phyloP scores from a whole-genome alignment of 1,140 invertebrate genomes.

The Dinoponera quadriceps region DNA sequence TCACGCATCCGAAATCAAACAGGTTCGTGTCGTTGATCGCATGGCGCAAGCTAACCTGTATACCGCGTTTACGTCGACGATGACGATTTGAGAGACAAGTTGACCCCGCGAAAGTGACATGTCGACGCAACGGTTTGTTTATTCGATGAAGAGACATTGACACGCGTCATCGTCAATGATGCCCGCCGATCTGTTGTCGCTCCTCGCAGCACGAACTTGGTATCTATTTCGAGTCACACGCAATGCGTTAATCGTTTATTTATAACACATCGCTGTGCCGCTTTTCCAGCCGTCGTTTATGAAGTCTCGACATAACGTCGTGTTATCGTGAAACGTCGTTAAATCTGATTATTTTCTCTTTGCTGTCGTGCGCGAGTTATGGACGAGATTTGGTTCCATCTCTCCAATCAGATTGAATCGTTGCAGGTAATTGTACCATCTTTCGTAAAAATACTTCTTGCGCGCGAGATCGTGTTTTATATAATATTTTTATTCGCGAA shows the following conservation, averaged over 20 bases:
- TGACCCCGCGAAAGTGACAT: constrained; percentile 11
- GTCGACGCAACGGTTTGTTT: not conserved
- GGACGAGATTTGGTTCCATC: constrained; percentile 83
- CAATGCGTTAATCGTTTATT: constrained; percentile 84
- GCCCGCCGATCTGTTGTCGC: constrained; percentile 1
- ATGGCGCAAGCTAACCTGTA: constrained; percentile 61
- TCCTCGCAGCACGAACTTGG: constrained; percentile 60
- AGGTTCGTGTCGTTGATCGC: constrained; percentile 34
- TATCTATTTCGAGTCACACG: constrained; percentile 80
- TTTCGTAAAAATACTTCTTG: not conserved
- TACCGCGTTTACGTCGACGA: not conserved
- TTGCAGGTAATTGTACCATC: constrained; percentile 79
- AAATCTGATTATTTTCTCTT: not conserved
- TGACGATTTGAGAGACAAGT: constrained; percentile 12
- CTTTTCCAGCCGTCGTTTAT: constrained; percentile 69
- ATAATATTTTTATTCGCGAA: constrained; percentile 19
- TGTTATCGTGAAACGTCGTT: constrained; percentile 43
- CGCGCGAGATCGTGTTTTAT: not conserved
- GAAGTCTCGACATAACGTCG: constrained; percentile 5
- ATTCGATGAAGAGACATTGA: constrained; percentile 20
- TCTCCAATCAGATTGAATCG: constrained; percentile 80
- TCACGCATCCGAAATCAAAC: constrained; percentile 55
- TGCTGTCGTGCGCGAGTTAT: constrained; percentile 69
- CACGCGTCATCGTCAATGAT: constrained; percentile 4
- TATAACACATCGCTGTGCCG: constrained; percentile 80